Conservation (phyloP, 2,888 invertebrate genomes). For the Leucoptera coffeella region DNA sequence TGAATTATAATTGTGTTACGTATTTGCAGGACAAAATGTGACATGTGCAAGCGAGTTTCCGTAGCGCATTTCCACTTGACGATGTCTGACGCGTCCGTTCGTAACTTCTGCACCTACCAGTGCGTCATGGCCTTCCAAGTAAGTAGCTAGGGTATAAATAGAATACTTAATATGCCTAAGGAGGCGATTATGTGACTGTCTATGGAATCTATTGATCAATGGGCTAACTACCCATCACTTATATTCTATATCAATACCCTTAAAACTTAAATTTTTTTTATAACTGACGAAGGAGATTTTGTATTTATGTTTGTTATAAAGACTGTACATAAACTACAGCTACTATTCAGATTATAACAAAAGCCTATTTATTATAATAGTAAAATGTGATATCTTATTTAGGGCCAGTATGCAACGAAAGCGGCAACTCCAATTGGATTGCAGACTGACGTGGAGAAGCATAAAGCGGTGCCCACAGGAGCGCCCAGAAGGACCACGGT, state of each 20-base stretch:
- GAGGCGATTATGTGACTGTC: neutral
- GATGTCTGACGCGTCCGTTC: slow-evolving; percentile 78
- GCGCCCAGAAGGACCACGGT: slow-evolving; percentile 38
- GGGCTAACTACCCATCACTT: no score
- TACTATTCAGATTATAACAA: no score
- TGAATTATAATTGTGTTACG: neutral
- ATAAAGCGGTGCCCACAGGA: slow-evolving; percentile 43
- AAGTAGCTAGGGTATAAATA: slow-evolving; percentile 2
- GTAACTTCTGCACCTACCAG: slow-evolving; percentile 78
- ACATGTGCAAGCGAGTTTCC: slow-evolving; percentile 63
- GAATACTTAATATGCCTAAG: neutral
- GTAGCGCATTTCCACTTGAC: slow-evolving; percentile 76
- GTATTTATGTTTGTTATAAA: no score
- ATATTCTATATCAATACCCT: no score
- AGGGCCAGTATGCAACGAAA: slow-evolving; percentile 45
- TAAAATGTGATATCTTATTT: no score
- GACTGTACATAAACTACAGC: no score
- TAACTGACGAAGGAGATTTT: no score
- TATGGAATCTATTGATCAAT: no score
- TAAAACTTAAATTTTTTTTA: no score
- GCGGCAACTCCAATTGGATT: slow-evolving; percentile 18
- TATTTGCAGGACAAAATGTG: slow-evolving; percentile 60
- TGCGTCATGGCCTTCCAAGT: slow-evolving; percentile 77
- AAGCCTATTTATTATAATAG: no score
- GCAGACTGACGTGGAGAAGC: slow-evolving; percentile 28